Evolutionary conservation across 2,113 vertebrate genomes (phyloP).

Genomic region (Upupa epops): DNA sequence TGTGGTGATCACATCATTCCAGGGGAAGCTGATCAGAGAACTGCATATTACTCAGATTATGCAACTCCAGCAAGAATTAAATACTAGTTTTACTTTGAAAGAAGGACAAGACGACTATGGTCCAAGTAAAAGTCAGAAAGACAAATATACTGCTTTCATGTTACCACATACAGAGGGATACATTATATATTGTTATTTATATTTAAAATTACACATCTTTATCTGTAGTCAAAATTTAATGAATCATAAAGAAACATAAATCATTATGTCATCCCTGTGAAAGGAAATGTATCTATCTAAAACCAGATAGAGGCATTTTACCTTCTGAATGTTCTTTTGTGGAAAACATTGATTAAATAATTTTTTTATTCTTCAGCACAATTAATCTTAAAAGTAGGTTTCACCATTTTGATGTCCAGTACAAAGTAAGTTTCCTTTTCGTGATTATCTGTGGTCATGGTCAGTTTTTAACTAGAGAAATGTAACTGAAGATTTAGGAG

Average conservation of each 20-base stretch:
- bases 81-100: not conserved
- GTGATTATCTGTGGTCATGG: not conserved
- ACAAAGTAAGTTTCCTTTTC: not conserved
- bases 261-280: not conserved
- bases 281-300: not conserved
- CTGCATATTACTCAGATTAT: not conserved
- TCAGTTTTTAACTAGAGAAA: not conserved
- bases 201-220: not conserved
- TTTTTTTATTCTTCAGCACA: not conserved
- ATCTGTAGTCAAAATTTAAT: not conserved
- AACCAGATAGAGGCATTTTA: not conserved
- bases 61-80: not conserved
- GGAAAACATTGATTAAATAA: not conserved
- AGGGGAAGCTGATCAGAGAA: not conserved
- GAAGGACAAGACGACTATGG: not conserved
- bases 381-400: not conserved
- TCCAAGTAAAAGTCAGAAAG: not conserved
- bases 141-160: not conserved
- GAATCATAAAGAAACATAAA: not conserved
- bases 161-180: not conserved
- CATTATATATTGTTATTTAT: not conserved
- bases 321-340: not conserved
- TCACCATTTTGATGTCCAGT: not conserved
- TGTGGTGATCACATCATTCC: not conserved
- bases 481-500: not conserved